A percentile compares a stretch with the other conserved stretches of the same genome.
phyloP scores from a whole-genome alignment of 2,797 vertebrate genomes.

The Oreochromis mossambicus region DNA sequence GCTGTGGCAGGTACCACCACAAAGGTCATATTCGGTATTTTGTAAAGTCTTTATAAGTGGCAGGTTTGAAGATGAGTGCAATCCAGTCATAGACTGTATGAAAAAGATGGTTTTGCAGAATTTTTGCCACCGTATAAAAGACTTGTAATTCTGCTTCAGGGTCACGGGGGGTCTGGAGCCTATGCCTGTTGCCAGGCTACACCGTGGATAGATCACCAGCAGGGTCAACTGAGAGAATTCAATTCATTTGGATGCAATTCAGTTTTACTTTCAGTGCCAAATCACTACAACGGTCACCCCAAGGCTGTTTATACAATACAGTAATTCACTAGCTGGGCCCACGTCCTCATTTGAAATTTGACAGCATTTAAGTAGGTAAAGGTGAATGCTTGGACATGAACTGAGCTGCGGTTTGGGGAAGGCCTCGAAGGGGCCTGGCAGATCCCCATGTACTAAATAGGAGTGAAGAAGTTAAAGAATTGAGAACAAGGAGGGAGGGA shows the following conservation, averaged over 20 bases:
- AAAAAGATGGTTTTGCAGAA: not conserved
- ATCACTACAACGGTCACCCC: accelerated
- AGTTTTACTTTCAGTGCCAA: not conserved
- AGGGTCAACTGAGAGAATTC: not conserved
- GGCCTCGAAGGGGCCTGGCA: no score
- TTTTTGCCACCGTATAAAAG: not conserved
- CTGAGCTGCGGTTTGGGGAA: no score
- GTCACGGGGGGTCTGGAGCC: not conserved
- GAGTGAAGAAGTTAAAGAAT: no score
- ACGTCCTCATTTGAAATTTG: no score
- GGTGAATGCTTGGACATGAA: no score
- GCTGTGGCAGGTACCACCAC: not conserved
- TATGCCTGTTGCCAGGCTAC: not conserved
- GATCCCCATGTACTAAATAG: no score
- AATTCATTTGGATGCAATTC: not conserved
- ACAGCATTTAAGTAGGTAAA: no score
- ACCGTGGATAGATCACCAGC: not conserved
- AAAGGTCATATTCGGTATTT: accelerated
- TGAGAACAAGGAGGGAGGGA: no score
- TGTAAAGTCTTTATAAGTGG: accelerated
- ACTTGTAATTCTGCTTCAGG: not conserved
- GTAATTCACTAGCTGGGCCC: no score
- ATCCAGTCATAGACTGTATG: not conserved
- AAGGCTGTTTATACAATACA: accelerated
- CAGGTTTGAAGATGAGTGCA: not conserved